These are phyloP conservation scores for Cololabis saira DNA, from an alignment of 2,113 vertebrate genomes.

Conservation along the genomic window DNA sequence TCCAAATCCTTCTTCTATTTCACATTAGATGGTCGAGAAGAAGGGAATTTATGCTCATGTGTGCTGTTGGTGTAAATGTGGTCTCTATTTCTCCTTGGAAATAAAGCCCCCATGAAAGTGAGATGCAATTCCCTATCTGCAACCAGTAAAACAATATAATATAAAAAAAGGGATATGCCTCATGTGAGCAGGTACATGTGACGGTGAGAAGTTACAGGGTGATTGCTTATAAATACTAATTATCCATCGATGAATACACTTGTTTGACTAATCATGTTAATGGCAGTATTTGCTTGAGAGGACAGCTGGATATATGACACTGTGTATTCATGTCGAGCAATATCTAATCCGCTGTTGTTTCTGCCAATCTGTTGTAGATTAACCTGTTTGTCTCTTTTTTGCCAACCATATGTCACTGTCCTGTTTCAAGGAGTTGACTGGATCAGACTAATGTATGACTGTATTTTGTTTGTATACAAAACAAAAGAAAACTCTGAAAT, in stretches of 20 bases:
- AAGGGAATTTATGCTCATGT: slow-evolving; percentile 19
- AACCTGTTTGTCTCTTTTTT: slow-evolving; percentile 29
- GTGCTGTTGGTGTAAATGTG: slow-evolving; percentile 9
- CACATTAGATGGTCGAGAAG: slow-evolving; percentile 51
- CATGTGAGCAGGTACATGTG: not conserved
- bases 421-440: slow-evolving; percentile 10
- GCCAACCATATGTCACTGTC: slow-evolving; percentile 30
- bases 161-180: slow-evolving; percentile 14
- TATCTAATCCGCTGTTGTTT: slow-evolving; percentile 26
- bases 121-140: slow-evolving; percentile 36
- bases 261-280: slow-evolving; percentile 2
- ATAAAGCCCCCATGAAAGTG: slow-evolving; percentile 42
- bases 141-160: not conserved
- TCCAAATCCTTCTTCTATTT: slow-evolving; percentile 59
- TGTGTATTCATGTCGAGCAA: slow-evolving; percentile 1
- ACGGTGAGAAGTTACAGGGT: not conserved
- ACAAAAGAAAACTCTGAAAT: too few relatives aligned
- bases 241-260: not conserved
- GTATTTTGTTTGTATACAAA: too few relatives aligned
- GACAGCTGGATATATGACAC: slow-evolving; percentile 9
- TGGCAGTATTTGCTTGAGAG: not conserved
- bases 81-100: slow-evolving; percentile 40
- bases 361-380: slow-evolving; percentile 61
- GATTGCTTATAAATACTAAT: not conserved
- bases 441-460: too few relatives aligned